phyloP scores from a whole-genome alignment of 2,797 vertebrate genomes.

The Adrianichthys oophorus region DNA sequence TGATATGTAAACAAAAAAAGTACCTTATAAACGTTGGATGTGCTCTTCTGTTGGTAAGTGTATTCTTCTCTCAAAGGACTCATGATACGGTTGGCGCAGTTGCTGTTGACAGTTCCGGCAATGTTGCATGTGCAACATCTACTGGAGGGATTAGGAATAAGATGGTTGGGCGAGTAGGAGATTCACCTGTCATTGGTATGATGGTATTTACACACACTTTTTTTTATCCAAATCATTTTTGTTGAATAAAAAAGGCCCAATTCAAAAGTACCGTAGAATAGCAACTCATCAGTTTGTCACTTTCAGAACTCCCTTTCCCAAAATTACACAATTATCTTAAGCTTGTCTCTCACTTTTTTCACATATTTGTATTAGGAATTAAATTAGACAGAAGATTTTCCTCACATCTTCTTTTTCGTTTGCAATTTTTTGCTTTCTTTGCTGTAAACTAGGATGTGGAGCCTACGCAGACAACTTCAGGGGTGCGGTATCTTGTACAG shows the following conservation, averaged over 20 bases:
- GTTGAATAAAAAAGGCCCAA: no score
- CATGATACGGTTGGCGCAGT: conserved; percentile 81
- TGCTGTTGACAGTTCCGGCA: conserved; percentile 74
- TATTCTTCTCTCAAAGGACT: conserved; percentile 55
- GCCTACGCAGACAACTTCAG: conserved; percentile 68
- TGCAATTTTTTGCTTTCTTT: conserved; percentile 8
- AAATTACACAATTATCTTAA: no score
- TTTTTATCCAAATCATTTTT: no score
- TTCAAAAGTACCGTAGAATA: no score
- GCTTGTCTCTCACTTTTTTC: no score
- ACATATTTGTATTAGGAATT: no score
- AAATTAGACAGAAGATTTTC: neutral
- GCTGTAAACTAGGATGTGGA: conserved; percentile 60
- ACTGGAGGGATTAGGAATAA: conserved; percentile 81
- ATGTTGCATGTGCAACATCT: conserved; percentile 81
- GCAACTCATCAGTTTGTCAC: no score
- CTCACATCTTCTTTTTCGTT: neutral
- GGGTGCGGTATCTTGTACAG: conserved; percentile 74
- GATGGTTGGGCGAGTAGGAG: conserved; percentile 87
- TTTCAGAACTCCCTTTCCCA: no score
- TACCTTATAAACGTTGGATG: no score
- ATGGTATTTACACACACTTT: neutral
- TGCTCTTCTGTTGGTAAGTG: neutral
- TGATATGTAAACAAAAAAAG: no score
- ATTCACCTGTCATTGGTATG: conserved; percentile 81